Evolutionary conservation across 1,140 invertebrate species (phyloP), one percentile per base, ranked within the genome.

Genomic region (Coelopa frigida): DNA sequence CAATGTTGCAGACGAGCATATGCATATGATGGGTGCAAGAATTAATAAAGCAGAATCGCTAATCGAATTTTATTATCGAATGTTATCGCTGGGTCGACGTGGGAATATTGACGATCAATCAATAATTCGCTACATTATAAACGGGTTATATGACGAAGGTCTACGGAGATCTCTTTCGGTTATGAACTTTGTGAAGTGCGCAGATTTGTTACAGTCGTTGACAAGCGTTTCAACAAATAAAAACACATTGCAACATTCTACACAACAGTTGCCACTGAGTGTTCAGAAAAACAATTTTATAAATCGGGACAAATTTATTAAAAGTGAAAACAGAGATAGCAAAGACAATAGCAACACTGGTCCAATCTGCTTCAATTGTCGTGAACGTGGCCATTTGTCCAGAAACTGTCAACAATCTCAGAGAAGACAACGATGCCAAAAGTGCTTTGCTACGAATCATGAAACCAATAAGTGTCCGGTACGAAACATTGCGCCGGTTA

Each of bases 321-420:
- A 33, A 33, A 33, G 31, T 21, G 22, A 14, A 38, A 18, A 15
- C 17, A 12, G 12, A 38, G 12, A 21, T 38, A 38, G n/a, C 20
- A 38, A 21, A 21, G 36, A 15, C 5, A 6, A 3, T 12, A 12
- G 22, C 14, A 38, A 38, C 11, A 31, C 21, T 12, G 29, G 42
- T 32, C 42, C 42, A 12, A n/a, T 20, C 7, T 44, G 29, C 14
- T 44, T 8, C 18, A 44, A 44, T 12, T 44, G 42, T 20, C 15
- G 29, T 2, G 18, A 44, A 44, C 17, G 14, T n/a, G 42, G 29
- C 2, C 42, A 33, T 5, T 11, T 44, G 10, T 17, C 42, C 4
- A 23, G 6, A 32, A 32, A 32, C 14, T 44, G 29, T 14, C 29
- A 7, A 31, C n/a, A 33, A 33, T 6, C 29, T 15, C 15, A 32